Conservation (phyloP, 2,888 invertebrate genomes). For the Cephus pygmeus region DNA sequence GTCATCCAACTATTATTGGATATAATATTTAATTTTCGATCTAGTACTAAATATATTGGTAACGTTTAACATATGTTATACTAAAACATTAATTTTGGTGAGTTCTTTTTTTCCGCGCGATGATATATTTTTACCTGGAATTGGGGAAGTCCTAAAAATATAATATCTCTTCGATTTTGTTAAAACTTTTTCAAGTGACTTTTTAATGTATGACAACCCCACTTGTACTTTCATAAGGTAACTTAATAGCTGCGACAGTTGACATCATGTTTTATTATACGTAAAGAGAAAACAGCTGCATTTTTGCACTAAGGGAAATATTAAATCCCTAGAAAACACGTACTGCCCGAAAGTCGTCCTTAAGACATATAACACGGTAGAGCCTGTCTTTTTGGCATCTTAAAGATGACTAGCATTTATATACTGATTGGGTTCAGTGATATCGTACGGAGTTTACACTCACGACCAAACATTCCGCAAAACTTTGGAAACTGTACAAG, state of each 20-base stretch:
- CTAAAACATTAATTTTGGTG: background rate
- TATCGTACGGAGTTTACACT: background rate
- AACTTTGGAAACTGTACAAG: background rate
- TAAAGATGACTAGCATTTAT: background rate
- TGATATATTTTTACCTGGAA: background rate
- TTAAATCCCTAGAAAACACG: background rate
- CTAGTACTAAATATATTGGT: background rate
- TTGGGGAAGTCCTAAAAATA: background rate
- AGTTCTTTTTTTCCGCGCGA: background rate
- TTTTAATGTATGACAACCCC: background rate
- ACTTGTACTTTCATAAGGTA: background rate
- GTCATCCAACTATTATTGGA: background rate
- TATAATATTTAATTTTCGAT: background rate
- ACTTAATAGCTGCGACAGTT: background rate
- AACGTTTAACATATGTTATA: background rate
- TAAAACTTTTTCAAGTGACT: background rate
- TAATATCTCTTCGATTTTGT: background rate
- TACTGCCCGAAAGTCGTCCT: background rate
- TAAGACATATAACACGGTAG: background rate
- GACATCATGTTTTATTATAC: background rate
- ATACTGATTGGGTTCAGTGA: background rate
- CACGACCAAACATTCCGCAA: background rate
- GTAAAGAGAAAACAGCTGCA: background rate
- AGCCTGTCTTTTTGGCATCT: background rate
- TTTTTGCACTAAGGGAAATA: background rate